Evolutionary conservation across 2,797 vertebrate species (phyloP).

Genomic region (Triplophysa yarkandensis): DNA sequence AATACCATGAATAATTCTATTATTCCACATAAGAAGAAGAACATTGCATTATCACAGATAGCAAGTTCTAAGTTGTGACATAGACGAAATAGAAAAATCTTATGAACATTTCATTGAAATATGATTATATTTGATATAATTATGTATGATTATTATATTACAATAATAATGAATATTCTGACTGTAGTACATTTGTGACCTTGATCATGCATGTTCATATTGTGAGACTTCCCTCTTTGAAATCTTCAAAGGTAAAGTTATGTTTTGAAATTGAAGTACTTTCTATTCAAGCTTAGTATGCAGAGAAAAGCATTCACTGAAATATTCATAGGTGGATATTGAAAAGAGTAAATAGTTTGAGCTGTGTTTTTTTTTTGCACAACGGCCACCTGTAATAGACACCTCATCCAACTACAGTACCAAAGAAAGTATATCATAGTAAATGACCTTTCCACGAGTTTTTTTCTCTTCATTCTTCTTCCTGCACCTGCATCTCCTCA

Average conservation of each 20-base stretch:
- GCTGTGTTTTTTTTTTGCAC: not conserved
- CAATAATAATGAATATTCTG: not conserved
- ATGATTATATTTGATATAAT: constrained; percentile 27
- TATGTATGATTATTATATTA: no score
- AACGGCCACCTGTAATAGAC: not conserved
- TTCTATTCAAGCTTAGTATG: not conserved
- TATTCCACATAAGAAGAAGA: constrained; percentile 51
- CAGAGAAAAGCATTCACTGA: not conserved
- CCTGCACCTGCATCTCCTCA: not conserved
- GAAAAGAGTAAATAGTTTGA: no score
- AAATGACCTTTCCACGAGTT: constrained; percentile 1
- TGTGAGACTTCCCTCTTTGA: not conserved
- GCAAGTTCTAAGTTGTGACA: constrained; percentile 25
- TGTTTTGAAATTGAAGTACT: not conserved
- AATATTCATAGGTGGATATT: not conserved
- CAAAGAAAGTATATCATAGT: not conserved
- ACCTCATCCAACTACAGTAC: not conserved
- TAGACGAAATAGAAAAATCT: not conserved
- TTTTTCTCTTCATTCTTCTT: not conserved
- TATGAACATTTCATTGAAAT: not conserved
- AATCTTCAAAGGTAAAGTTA: not conserved
- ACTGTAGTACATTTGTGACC: not conserved
- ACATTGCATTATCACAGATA: constrained; percentile 19
- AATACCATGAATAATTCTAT: constrained; percentile 51
- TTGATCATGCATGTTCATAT: not conserved